Conservation (phyloP, 2,113 vertebrate species). For the Tetraodon nigroviridis region DNA sequence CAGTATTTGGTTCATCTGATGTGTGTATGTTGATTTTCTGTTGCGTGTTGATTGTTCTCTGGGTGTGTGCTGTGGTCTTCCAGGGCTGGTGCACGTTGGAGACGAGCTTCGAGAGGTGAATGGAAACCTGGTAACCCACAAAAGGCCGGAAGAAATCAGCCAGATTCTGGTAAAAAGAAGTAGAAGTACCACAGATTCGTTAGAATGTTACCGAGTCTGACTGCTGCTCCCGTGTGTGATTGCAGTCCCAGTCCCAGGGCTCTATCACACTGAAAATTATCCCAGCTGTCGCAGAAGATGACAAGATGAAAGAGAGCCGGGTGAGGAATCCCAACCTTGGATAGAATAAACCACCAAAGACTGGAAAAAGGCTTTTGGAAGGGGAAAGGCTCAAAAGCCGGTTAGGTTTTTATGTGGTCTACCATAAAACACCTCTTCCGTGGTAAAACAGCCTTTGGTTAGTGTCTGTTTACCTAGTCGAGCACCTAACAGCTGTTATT, state of each 20-base stretch:
- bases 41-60: constrained; percentile 11
- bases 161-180: constrained; percentile 84
- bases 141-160: constrained; percentile 91
- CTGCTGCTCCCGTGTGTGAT: constrained; percentile 10
- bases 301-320: constrained; percentile 87
- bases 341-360: not conserved
- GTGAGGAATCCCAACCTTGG: constrained; percentile 54
- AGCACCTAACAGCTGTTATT: no score
- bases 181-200: not conserved
- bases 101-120: constrained; percentile 95
- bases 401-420: no score
- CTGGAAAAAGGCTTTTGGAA: not conserved
- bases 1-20: constrained; percentile 6
- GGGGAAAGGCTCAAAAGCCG: no score
- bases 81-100: constrained; percentile 92
- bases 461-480: no score
- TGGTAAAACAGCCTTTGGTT: no score
- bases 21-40: not conserved
- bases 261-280: constrained; percentile 95
- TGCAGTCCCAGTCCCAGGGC: constrained; percentile 90
- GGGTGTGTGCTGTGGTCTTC: constrained; percentile 23
- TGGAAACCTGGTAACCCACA: constrained; percentile 85
- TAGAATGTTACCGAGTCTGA: not conserved
- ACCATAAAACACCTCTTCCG: no score
- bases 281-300: constrained; percentile 87